A percentile compares a stretch with the other conserved stretches of the same genome.
These are phyloP conservation scores for Copidosoma floridanum DNA, from an alignment of 1,140 invertebrate genomes.

Conservation along the genomic window DNA sequence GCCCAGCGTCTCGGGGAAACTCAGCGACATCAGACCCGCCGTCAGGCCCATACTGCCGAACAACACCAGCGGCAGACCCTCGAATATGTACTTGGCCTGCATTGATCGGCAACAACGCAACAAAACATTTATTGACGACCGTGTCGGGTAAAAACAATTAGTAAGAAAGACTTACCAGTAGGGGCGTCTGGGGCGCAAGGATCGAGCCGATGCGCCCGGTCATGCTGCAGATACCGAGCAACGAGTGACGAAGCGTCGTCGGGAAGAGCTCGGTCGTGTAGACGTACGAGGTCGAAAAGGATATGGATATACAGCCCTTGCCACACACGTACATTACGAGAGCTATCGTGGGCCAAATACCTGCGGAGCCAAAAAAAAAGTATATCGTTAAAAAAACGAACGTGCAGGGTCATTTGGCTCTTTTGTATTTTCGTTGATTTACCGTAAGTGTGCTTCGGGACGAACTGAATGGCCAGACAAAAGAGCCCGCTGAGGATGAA, in stretches of 20 bases:
- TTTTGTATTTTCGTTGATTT: neutral
- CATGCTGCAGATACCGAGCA: slow-evolving; percentile 69
- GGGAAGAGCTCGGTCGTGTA: slow-evolving; percentile 75
- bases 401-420: neutral
- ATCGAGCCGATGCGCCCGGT: slow-evolving; percentile 69
- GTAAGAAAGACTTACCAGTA: slow-evolving; percentile 64
- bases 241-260: slow-evolving; percentile 64
- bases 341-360: slow-evolving; percentile 42
- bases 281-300: slow-evolving; percentile 70
- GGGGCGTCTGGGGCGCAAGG: slow-evolving; percentile 66
- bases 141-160: too few species aligned
- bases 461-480: slow-evolving; percentile 43
- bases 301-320: slow-evolving; percentile 71
- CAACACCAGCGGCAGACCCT: slow-evolving; percentile 63
- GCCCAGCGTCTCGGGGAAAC: slow-evolving; percentile 70
- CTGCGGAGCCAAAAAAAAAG: too few species aligned
- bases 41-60: slow-evolving; percentile 66
- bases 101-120: too few species aligned
- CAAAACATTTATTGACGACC: too few species aligned
- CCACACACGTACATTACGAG: slow-evolving; percentile 67
- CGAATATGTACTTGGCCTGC: slow-evolving; percentile 57
- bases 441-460: slow-evolving; percentile 32
- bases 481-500: slow-evolving; percentile 63
- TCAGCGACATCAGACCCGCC: slow-evolving; percentile 62
- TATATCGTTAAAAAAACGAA: too few species aligned